Evolutionary conservation across 2,888 invertebrate species (phyloP).

Genomic region (Palloptera scutellata): DNA sequence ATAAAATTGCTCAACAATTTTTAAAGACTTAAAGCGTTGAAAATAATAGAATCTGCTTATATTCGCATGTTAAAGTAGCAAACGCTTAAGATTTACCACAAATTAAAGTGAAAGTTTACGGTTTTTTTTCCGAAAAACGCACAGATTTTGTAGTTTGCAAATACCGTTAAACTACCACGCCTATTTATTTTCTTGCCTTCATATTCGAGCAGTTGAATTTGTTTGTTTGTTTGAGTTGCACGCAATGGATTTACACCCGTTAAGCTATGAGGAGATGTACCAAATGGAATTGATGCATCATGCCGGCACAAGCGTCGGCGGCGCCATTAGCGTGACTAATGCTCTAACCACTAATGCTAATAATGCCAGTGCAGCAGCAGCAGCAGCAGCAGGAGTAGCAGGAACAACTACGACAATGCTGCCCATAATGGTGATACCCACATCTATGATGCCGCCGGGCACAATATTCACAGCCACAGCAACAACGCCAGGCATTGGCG

Average conservation of each 20-base stretch:
- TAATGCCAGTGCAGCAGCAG: slow-evolving; percentile 18
- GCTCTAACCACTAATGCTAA: slow-evolving; percentile 29
- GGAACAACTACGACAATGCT: slow-evolving; percentile 52
- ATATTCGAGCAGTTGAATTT: not conserved
- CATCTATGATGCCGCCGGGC: slow-evolving; percentile 53
- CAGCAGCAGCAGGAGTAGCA: slow-evolving; percentile 14
- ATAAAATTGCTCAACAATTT: not conserved
- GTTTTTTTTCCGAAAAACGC: no score
- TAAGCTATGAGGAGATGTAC: slow-evolving; percentile 62
- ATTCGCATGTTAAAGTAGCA: not conserved
- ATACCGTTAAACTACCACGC: no score
- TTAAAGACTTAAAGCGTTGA: not conserved
- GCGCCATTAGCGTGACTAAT: slow-evolving; percentile 14
- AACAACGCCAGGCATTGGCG: slow-evolving; percentile 28
- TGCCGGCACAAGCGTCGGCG: slow-evolving; percentile 29
- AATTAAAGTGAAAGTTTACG: no score
- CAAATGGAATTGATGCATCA: slow-evolving; percentile 60
- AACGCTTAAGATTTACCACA: no score
- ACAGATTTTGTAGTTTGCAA: no score
- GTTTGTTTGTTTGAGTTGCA: not conserved
- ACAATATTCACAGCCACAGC: slow-evolving; percentile 37
- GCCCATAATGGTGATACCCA: slow-evolving; percentile 63
- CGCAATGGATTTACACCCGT: slow-evolving; percentile 59
- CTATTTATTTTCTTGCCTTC: no score
- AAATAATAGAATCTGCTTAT: not conserved